Percentiles rank a stretch among this genome's conserved stretches.
Conservation (phyloP, 2,888 invertebrate species). For the Parelbella ahira region DNA sequence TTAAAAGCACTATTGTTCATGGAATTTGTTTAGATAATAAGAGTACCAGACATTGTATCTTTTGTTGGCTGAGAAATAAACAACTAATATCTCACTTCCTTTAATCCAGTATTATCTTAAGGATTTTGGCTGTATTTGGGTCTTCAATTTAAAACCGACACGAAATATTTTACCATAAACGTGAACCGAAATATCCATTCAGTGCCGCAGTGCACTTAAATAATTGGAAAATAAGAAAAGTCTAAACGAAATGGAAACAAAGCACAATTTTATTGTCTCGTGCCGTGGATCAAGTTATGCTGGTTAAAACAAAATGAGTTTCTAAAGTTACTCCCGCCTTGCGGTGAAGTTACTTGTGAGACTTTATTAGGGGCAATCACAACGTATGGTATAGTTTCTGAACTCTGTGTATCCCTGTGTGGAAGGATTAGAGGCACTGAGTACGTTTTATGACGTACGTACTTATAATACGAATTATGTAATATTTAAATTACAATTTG, state of each 20-base stretch:
- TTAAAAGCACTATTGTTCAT: too few relatives aligned
- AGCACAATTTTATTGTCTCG: conserved; percentile 19
- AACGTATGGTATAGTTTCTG: conserved; percentile 15
- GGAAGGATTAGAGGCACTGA: too few relatives aligned
- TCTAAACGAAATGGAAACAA: conserved; percentile 19
- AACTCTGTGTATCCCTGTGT: too few relatives aligned
- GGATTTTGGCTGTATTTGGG: conserved; percentile 2
- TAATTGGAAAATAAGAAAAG: conserved; percentile 24
- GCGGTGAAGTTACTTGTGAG: conserved; percentile 9
- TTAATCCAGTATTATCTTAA: conserved; percentile 4
- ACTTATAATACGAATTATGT: too few relatives aligned
- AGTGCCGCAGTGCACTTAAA: conserved; percentile 25
- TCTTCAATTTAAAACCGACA: conserved; percentile 9
- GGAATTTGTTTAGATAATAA: too few relatives aligned
- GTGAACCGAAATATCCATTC: conserved; percentile 6
- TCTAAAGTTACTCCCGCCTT: conserved; percentile 11
- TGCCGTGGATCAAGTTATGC: conserved; percentile 13
- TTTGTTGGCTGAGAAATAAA: background rate
- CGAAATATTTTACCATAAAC: conserved; percentile 11
- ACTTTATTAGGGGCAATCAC: conserved; percentile 18
- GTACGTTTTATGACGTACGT: too few relatives aligned
- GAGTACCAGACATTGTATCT: background rate
- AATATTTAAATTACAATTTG: too few relatives aligned
- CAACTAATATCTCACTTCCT: conserved; percentile 7
- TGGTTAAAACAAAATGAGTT: conserved; percentile 14